Evolutionary conservation across 2,797 vertebrate species (phyloP), one percentile per base, ranked within the genome.

Genomic region (Oophaga sylvatica): DNA sequence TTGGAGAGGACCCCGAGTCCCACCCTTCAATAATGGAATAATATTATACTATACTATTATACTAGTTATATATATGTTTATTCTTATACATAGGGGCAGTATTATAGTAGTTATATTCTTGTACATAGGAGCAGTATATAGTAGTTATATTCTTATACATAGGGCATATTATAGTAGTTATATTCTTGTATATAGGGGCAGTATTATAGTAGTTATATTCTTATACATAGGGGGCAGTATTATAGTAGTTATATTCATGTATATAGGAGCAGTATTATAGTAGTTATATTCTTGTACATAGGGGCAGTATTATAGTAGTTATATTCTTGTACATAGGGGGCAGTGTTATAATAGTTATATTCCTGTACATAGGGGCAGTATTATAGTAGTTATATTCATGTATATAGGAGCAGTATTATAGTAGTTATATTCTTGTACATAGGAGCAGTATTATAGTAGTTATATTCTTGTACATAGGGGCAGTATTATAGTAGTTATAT

Each of bases 21-120:
- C 19, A 31, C 68, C 7, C 17, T 20, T 75, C 20, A 48, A 48
- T 41, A n/a, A 75, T 75, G 35, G 35, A 26, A 26, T 26, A 26
- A 26, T 26, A 26, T 26, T 26, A 26, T 26, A 26, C 26, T 26
- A 26, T 26, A 26, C 26, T 26, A 26, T 26, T 65, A 65, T 65
- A 65, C 22, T 65, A 65, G 63, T 65, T 65, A 65, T 65, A 65
- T 65, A 26, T 26, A 26, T 26, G 26, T 67, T 67, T 67, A 67
- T 67, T 67, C 65, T 67, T 67, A n/a, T 67, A 65, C 10, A 65
- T 9, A 31, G 68, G 15, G 15, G 68, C 31, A 71, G 68, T 71
- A 71, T 71, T 71, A 71, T 71, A 71, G 68, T 71, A 71, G 31
- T 71, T 71, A 71, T 71, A 71, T 71, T 71, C 68, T 70, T 71